Evolutionary conservation across 2,888 invertebrate species (phyloP), one percentile per base, ranked within the genome.

Genomic region (Venusia cambrica): DNA sequence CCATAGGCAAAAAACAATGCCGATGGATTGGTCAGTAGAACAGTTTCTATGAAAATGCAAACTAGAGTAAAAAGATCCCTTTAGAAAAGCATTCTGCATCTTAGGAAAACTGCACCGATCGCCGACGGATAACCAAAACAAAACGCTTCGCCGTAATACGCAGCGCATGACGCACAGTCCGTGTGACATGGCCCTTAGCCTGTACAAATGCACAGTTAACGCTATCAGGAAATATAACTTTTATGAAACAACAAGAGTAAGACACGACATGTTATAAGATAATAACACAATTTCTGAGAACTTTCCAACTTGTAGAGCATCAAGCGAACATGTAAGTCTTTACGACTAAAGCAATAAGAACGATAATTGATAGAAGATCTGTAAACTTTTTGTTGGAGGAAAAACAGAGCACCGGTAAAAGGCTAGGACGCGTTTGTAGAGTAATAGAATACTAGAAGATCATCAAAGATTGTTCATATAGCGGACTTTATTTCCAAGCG

Each of bases 361-460:
- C 5, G 5, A 30, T 3, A 31, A 21, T 26, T 5, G 19, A 1
- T 21, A 7, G 11, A 15, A 15, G 11, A 4, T n/a, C 6, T 19
- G 9, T 19, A 12, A 6, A 12, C 9, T 35, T 40, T 44, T 45
- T 38, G 6, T 29, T 42, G 20, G 13, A 34, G 19, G 22, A 38
- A 40, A 45, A 65, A 56, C 54, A 53, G 33, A 56, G 45, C 59
- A 58, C 58, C 61, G 59, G 65, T 57, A 55, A 60, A 60, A 57
- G 41, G 38, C 39, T 40, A 48, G 61, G 58, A 51, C 51, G 48
- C 43, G 44, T 52, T 64, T 65, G 55, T 65, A 45, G 67, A 65
- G 59, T 68, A 69, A 67, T 48, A 48, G 49, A 46, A 65, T 60
- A 48, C 60, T 32, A 17, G 31, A 46, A 37, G 40, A 46, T 43